Base-by-base conservation (phyloP, 1,140 invertebrate species). In the Colletes latitarsis region DNA sequence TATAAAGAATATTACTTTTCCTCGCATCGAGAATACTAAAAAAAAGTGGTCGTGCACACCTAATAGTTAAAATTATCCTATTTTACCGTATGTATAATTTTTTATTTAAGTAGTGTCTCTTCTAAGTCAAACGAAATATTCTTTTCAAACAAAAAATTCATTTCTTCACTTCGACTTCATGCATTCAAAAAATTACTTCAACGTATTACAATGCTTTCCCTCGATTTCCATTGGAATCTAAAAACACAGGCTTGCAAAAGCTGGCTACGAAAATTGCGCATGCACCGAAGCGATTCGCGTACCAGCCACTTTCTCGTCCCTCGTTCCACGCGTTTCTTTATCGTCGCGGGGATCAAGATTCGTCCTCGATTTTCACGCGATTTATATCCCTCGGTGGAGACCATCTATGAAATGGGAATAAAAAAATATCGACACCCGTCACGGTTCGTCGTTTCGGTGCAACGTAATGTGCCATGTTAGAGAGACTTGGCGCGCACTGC, bases 391-490 rank as follows among this genome's bases (percentile, higher is more conserved):
- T 3, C 30, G 19, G 19, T 43, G 43, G 41, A 49, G 66, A 70
- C 57, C 43, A 10, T 74, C 71, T 60, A 67, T 52, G 53, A 67
- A 58, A 75, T 41, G 71, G 73, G 69, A 55, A 52, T 46, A 30
- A 60, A 66, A 57, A 80, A 80, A 67, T 58, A n/a, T n/a, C 43
- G 62, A 30, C 49, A 41, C 68, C 19, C 52, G 77, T 74, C 67
- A 66, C 77, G 52, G 77, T 58, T 64, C 41, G 41, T 58, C 62
- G 53, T 79, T 19, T 73, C 70, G 60, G n/a, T 30, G 58, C 19
- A 43, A 41, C 43, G 19, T 67, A 80, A 80, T 64, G 52, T 53
- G 9, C 46, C 71, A 52, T 52, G 66, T 53, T 39, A 0, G 15
- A 58, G 19, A 30, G 60, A 19, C 4, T 6, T 8, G 30, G 52